A percentile compares a stretch with the other conserved stretches of the same genome.
Conservation (phyloP, 2,888 invertebrate genomes). For the Gisinianus flammeolus region DNA sequence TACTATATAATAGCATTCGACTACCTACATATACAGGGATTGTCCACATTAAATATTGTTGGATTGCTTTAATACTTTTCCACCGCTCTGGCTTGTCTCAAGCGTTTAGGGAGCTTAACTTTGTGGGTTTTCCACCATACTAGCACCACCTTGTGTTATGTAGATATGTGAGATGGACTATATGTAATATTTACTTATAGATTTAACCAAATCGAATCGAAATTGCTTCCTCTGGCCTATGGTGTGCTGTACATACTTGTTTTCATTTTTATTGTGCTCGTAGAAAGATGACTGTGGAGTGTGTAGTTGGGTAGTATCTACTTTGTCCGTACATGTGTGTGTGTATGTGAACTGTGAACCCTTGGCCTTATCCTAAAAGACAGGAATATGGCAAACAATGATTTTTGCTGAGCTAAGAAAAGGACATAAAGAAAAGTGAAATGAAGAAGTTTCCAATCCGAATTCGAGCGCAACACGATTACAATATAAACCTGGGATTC, state of each 20-base stretch:
- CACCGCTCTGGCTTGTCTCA: neutral
- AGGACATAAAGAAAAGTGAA: neutral
- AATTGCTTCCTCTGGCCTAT: neutral
- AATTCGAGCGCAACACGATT: neutral
- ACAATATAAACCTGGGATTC: too few species aligned
- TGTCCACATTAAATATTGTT: slow-evolving; percentile 2
- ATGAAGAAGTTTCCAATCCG: slow-evolving; percentile 26
- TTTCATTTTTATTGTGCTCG: neutral
- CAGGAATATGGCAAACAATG: slow-evolving; percentile 1
- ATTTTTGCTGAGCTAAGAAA: slow-evolving; percentile 33
- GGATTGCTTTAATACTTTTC: slow-evolving; percentile 13
- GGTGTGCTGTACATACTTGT: neutral
- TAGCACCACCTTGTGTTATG: neutral
- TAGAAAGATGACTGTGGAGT: neutral
- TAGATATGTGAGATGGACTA: neutral
- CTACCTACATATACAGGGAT: neutral
- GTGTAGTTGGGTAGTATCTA: too few species aligned
- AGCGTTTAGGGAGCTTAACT: slow-evolving; percentile 1
- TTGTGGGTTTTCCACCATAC: slow-evolving; percentile 7
- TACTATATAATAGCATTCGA: too few species aligned
- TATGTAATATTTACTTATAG: neutral
- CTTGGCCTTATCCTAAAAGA: neutral
- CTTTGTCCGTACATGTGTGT: slow-evolving; percentile 3
- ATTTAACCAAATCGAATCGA: slow-evolving; percentile 13
- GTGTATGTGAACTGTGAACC: neutral